Evolutionary conservation across 2,113 vertebrate species (phyloP), one percentile per base, ranked within the genome.

Genomic region (Brachyhypopomus occidentalis): DNA sequence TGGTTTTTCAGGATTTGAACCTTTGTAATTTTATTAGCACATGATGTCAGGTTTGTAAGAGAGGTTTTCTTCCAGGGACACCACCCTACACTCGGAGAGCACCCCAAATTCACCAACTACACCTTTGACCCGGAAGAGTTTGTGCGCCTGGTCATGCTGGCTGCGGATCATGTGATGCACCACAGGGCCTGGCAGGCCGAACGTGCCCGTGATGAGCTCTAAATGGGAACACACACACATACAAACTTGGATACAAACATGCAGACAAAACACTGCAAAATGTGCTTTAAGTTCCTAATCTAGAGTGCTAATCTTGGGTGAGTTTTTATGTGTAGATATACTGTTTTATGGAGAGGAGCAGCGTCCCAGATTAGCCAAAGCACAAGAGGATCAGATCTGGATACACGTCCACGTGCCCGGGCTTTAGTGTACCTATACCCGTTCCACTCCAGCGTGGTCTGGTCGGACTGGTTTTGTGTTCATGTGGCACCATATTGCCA

Each of bases 41-140:
- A 52, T 72, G 34, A 17, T 22, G 34, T 1, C 19, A 38, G 30
- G 36, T 16, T 45, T 58, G 45, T 70, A 36, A 22, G 9, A 64
- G 62, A 12, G 1, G 11, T 30, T 63, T 45, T 88, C 55, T 83
- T 45, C 19, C 90, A 99, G 98, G 97, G 97, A 84, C 97, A 98
- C 90, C 98, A 99, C 88, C 97, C 98, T 34, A 98, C 97, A 0
- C 93, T 99, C 11, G 96, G 97, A 79, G 96, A 97, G 41, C 98
- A 99, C 83, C 97, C 97, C 0, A 99, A 99, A 91, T 99, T 99
- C 84, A 99, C 97, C 36, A 99, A 98, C 92, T 99, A 99, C 87
- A 94, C 95, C 82, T 99, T 99, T 19, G 94, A 98, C 45, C 94
- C 96, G 62, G 93, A 92, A 86, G 98, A 99, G 91, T 98, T 98